Base-by-base conservation (phyloP, 2,888 invertebrate species). In the Metopia argyrocephala region DNA sequence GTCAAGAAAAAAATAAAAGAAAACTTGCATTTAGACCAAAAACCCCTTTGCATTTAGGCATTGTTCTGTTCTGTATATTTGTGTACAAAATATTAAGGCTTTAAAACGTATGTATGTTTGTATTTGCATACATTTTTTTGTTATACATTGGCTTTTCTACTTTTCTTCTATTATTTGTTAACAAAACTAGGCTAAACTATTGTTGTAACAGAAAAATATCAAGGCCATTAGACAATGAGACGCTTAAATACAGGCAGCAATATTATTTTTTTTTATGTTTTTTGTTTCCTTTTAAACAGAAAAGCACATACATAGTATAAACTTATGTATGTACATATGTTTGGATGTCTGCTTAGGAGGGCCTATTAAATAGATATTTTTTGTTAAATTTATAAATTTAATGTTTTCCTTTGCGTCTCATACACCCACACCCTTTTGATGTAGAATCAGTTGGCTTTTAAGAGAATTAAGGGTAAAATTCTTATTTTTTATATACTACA, bases 221-320 rank as follows among this genome's bases (percentile, higher is more conserved):
- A 83, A 83, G 83, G 83, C 81, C 83, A 82, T 54, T 80, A 83
- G 81, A 83, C 81, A 75, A 70, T 73, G 70, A 61, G 82, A 71
- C 82, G 74, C 66, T 69, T 12, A 62, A 66, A 27, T 27, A n/a
- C n/a, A 52, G 45, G 3, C 27, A 62, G 45, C 28, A 27, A 18
- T 73, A 50, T 64, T 61, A 25, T 54, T 6, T n/a, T 5, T 46
- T 46, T 23, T 25, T 61, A 12, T 2, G 5, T 61, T 28, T 25
- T 27, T 66, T 74, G 23, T 23, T 20, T 28, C 12, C 6, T 4
- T 64, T 54, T n/a, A n/a, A n/a, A n/a, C n/a, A n/a, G n/a, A n/a
- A n/a, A n/a, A n/a, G n/a, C n/a, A n/a, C n/a, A n/a, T n/a, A n/a
- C n/a, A n/a, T n/a, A n/a, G n/a, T n/a, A n/a, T n/a, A n/a, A n/a